These are phyloP conservation scores for Cathartes aura DNA, from an alignment of 2,113 vertebrate species.

Conservation along the genomic window DNA sequence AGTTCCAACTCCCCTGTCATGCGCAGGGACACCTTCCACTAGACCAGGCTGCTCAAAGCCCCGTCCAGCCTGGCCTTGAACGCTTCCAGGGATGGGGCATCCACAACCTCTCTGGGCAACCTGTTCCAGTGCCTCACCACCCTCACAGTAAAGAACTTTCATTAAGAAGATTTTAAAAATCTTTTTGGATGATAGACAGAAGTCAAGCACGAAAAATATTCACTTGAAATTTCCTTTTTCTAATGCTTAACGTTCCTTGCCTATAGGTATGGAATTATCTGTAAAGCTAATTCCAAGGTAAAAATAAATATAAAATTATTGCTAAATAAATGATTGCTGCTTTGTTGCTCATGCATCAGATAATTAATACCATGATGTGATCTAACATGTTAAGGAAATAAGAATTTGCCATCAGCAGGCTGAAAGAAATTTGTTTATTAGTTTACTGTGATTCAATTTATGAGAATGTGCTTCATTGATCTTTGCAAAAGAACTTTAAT, in stretches of 20 bases:
- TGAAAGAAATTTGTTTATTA: constrained; percentile 81
- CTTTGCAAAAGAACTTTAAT: constrained; percentile 83
- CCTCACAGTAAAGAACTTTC: too few relatives aligned
- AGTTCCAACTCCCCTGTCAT: too few relatives aligned
- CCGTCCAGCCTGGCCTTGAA: too few relatives aligned
- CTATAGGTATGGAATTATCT: constrained; percentile 20
- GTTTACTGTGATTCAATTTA: constrained; percentile 80
- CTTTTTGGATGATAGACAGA: constrained; percentile 26
- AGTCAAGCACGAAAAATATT: constrained; percentile 35
- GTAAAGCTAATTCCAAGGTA: constrained; percentile 29
- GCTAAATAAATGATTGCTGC: constrained; percentile 63
- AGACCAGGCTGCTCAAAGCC: too few relatives aligned
- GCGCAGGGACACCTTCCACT: too few relatives aligned
- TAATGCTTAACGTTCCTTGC: constrained; percentile 17
- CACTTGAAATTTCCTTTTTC: constrained; percentile 7
- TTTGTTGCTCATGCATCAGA: constrained; percentile 67
- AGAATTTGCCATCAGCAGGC: constrained; percentile 69
- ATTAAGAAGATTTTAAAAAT: constrained; percentile 13
- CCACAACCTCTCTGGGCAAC: too few relatives aligned
- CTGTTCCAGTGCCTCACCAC: too few relatives aligned
- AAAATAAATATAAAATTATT: constrained; percentile 56
- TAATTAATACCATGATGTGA: constrained; percentile 80
- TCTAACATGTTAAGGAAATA: constrained; percentile 79
- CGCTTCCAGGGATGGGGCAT: too few relatives aligned
- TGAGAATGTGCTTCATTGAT: constrained; percentile 82